Evolutionary conservation across 37 sponge, comb jelly and placozoan species (phyloP).

Genomic region (Haliclona indistincta): DNA sequence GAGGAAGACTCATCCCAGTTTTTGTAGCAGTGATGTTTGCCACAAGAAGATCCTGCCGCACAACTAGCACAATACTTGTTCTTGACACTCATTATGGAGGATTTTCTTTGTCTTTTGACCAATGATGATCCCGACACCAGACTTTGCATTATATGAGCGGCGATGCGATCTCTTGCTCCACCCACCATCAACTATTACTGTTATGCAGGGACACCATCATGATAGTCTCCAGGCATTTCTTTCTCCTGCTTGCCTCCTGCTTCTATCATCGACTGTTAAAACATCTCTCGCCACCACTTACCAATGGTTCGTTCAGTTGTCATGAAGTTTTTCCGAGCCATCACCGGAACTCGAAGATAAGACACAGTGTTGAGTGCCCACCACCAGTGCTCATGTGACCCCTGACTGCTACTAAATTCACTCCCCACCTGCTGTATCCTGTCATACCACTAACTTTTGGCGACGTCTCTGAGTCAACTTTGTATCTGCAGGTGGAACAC

Average conservation of each 20-base stretch:
- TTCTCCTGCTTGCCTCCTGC: slow-evolving; percentile 24
- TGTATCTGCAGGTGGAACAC: background rate
- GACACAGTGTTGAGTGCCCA: slow-evolving; percentile 24
- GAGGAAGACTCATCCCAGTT: slow-evolving; percentile 41
- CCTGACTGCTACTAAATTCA: slow-evolving; percentile 45
- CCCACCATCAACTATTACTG: slow-evolving; percentile 34
- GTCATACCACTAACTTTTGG: slow-evolving; percentile 26
- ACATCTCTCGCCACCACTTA: background rate
- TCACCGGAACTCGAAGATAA: slow-evolving; percentile 37
- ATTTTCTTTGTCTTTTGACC: slow-evolving; percentile 39
- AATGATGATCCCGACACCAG: slow-evolving; percentile 43
- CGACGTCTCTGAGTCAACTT: slow-evolving; percentile 14
- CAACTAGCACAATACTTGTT: slow-evolving; percentile 45
- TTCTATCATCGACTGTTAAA: slow-evolving; percentile 14
- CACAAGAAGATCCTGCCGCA: background rate
- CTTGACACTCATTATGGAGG: slow-evolving; percentile 38
- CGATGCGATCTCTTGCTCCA: slow-evolving; percentile 28
- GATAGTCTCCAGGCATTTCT: background rate
- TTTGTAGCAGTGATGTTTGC: slow-evolving; percentile 8
- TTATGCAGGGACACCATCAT: slow-evolving; percentile 40
- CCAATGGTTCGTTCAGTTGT: slow-evolving; percentile 29
- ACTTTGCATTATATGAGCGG: slow-evolving; percentile 59
- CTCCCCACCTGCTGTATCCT: slow-evolving; percentile 15
- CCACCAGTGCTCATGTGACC: slow-evolving; percentile 64
- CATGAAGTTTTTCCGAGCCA: slow-evolving; percentile 27